Evolutionary conservation across 2,113 vertebrate genomes (phyloP), one percentile per base, ranked within the genome.

Genomic region (Typhlomys cinereus): DNA sequence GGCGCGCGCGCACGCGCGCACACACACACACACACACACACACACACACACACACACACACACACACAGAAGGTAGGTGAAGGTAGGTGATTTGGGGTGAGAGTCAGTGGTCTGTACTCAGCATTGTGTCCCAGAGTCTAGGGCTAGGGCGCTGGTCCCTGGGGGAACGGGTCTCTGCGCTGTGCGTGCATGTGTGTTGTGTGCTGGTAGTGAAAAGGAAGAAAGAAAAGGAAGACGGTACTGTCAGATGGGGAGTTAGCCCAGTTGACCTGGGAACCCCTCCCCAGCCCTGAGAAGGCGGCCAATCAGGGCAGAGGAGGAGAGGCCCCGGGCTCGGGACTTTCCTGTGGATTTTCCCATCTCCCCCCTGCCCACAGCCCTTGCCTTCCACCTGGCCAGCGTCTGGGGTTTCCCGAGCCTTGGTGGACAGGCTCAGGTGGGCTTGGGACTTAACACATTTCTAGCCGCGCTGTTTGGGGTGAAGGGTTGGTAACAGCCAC

Each of bases 291-390:
- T 46, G 18, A 44, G 48, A 27, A 31, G 13, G 39, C n/a, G 20
- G 4, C 52, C n/a, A 27, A 14, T 67, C 69, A 66, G 52, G 62
- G n/a, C 10, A 44, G 5, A 14, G 1, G 48, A 8, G 39, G 14
- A 7, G 7, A 52, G 41, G 48, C 66, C 74, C 1, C 0, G 0
- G 70, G 41, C 46, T 50, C 0, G 88, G 94, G 85, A 59, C 29
- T 88, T 94, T 93, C 18, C 17, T 34, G 13, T 0, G 91, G 95
- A 9, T 54, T 94, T 91, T 34, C 88, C 92, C 75, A 0, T 4
- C 66, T n/a, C 23, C 6, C 34, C 11, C 27, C 34, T 0, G 46
- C 54, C 11, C 1, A 69, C 1, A 69, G 41, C 31, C 14, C 48
- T 66, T 3, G 1, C 21, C 5, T n/a, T 13, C 46, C 67, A 62